A percentile compares a stretch with the other conserved stretches of the same genome.
phyloP scores from a whole-genome alignment of 2,888 invertebrate genomes.

The Teleogryllus oceanicus region DNA sequence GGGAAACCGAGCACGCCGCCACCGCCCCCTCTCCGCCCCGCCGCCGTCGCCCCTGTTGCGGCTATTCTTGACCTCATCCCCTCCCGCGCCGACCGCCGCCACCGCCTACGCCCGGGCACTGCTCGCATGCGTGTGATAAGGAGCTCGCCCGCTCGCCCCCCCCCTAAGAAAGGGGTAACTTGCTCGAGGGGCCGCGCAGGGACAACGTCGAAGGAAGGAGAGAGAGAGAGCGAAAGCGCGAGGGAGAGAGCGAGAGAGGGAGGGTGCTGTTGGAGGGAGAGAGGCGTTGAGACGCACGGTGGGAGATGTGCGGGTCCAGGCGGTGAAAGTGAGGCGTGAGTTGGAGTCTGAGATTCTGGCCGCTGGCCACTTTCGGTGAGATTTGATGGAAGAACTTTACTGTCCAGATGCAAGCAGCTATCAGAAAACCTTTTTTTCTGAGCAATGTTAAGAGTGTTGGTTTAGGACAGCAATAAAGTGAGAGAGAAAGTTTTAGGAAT shows the following conservation, averaged over 20 bases:
- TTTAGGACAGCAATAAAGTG: no score
- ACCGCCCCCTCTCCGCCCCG: not conserved
- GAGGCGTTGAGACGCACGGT: no score
- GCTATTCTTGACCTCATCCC: not conserved
- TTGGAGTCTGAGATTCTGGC: no score
- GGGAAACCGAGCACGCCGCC: not conserved
- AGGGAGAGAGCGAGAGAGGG: not conserved
- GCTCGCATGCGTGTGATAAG: conserved; percentile 18
- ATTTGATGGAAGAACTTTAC: no score
- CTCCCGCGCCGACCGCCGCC: not conserved
- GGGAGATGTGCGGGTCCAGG: no score
- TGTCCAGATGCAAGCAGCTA: no score
- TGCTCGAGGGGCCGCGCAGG: not conserved
- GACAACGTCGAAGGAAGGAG: not conserved
- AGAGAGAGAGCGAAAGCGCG: not conserved
- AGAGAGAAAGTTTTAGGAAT: no score
- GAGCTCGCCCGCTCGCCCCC: not conserved
- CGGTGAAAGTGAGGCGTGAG: no score
- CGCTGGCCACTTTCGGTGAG: no score
- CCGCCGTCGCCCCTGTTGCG: not conserved
- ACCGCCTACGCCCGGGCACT: not conserved
- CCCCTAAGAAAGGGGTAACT: not conserved
- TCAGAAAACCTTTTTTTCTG: no score
- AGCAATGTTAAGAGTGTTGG: no score
- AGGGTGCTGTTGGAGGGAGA: not conserved